Conservation (phyloP, 2,888 invertebrate species). For the Megastigmus dorsalis region DNA sequence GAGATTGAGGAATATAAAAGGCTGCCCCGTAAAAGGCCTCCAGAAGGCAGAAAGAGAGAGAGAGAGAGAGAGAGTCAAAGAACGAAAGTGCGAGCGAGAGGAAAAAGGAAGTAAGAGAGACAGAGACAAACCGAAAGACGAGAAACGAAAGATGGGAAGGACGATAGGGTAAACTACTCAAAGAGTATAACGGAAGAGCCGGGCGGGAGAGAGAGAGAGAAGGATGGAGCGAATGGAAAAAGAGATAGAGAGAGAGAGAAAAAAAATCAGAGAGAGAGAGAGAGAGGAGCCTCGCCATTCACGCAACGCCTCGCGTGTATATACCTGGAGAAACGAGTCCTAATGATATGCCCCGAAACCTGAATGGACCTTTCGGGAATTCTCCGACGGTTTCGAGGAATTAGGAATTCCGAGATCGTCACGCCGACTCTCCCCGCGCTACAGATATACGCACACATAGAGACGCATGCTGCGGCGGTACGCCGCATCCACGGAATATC, state of each 20-base stretch:
- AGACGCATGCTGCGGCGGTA: too few species aligned
- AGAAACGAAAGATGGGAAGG: slow-evolving; percentile 42
- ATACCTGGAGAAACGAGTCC: slow-evolving; percentile 72
- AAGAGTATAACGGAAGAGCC: slow-evolving; percentile 42
- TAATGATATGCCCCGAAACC: slow-evolving; percentile 71
- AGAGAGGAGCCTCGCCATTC: slow-evolving; percentile 68
- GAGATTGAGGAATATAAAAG: slow-evolving; percentile 52
- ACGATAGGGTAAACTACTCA: slow-evolving; percentile 39
- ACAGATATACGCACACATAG: too few species aligned
- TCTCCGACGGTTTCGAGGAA: slow-evolving; percentile 74
- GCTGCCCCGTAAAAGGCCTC: slow-evolving; percentile 44
- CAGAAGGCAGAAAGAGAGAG: neutral
- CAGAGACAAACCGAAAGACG: slow-evolving; percentile 17
- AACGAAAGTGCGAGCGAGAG: too few species aligned
- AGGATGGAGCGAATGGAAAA: too few species aligned
- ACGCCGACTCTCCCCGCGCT: slow-evolving; percentile 46
- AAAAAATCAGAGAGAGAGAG: slow-evolving; percentile 45
- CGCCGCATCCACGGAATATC: slow-evolving; percentile 3
- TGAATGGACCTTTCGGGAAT: slow-evolving; percentile 74
- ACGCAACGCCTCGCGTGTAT: slow-evolving; percentile 61
- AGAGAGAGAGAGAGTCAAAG: slow-evolving; percentile 19
- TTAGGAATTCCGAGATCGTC: slow-evolving; percentile 73
- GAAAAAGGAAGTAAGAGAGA: too few species aligned
- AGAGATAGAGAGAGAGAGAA: neutral
- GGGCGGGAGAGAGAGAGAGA: slow-evolving; percentile 31